Percentiles rank a stretch among this genome's conserved stretches.
Evolutionary conservation across 92 coral and sea anemone genomes (phyloP).

Genomic region (Bergia puertoricense): DNA sequence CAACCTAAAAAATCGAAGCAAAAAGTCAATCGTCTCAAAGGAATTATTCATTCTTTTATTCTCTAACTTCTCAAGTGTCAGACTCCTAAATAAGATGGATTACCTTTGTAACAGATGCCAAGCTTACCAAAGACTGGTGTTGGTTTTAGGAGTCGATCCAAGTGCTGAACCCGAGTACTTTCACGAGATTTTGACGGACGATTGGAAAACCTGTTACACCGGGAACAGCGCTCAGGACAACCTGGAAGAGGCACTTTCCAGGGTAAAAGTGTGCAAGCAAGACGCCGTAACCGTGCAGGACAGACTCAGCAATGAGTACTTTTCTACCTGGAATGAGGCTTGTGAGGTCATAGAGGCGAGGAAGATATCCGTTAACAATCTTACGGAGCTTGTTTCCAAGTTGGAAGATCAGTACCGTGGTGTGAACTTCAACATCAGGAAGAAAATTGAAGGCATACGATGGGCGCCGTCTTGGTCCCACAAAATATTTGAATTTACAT

Average conservation of each 20-base stretch:
- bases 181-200: conserved; percentile 48
- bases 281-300: conserved; percentile 43
- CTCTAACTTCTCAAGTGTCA: no score
- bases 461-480: conserved; percentile 60
- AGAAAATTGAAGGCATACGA: conserved; percentile 45
- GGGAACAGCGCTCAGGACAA: conserved; percentile 47
- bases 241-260: conserved; percentile 42
- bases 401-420: conserved; percentile 55
- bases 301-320: conserved; percentile 50
- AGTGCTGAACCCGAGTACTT: conserved; percentile 46
- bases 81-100: no score
- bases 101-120: no score
- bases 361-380: conserved; percentile 39
- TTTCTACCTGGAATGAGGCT: conserved; percentile 52
- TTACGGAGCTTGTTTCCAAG: conserved; percentile 44
- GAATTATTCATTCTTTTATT: no score
- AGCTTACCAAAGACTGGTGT: conserved; percentile 2
- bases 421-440: conserved; percentile 53
- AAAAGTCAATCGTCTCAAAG: no score
- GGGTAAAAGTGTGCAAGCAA: conserved; percentile 54
- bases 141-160: conserved; percentile 47
- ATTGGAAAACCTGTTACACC: neutral
- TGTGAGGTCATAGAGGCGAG: conserved; percentile 60
- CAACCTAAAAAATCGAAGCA: no score
- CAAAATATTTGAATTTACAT: conserved; percentile 58